Evolutionary conservation across 2,113 vertebrate species (phyloP).

Genomic region (Mustelus asterias): DNA sequence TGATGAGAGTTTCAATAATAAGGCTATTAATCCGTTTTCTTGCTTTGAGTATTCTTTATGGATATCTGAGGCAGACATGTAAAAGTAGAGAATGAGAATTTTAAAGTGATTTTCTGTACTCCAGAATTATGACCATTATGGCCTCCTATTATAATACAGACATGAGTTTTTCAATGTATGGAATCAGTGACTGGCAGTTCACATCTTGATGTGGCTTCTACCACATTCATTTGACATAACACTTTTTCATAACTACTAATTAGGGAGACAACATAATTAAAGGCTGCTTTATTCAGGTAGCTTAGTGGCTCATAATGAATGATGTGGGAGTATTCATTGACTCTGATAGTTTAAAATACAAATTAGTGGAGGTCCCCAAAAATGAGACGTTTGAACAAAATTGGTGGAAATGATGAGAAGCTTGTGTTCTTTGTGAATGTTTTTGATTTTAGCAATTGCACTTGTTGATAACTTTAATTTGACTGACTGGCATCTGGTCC

Average conservation of each 20-base stretch:
- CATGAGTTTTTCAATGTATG: neutral
- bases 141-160: neutral
- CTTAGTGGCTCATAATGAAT: neutral
- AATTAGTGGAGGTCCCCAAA: neutral
- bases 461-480: neutral
- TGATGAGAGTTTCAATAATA: neutral
- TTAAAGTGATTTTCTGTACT: neutral
- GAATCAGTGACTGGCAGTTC: no score
- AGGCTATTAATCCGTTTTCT: neutral
- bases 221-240: neutral
- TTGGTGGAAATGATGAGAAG: neutral
- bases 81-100: neutral
- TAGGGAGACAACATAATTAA: neutral
- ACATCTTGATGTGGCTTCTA: neutral
- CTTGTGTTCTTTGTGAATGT: neutral
- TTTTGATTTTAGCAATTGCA: neutral
- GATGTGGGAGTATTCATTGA: neutral
- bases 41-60: neutral
- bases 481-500: neutral
- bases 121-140: neutral
- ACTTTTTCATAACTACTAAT: neutral
- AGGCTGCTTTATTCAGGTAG: neutral
- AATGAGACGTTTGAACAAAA: neutral
- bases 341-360: neutral
- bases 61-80: neutral